phyloP scores from a whole-genome alignment of 30 jellyfish, hydroid and myxozoan genomes.

The Mastigias papua region DNA sequence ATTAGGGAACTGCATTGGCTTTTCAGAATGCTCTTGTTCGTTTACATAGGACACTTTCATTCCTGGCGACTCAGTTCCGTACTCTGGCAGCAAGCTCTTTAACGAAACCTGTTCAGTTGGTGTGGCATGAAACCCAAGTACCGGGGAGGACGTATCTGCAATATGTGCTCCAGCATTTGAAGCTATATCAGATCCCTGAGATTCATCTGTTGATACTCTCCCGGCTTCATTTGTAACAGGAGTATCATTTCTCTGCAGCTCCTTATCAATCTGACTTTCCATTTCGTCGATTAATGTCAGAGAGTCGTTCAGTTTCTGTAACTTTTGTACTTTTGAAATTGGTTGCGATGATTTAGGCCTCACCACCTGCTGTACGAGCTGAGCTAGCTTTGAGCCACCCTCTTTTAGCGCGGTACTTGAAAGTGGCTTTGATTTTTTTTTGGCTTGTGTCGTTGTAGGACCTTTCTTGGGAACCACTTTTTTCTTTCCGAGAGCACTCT shows the following conservation, averaged over 20 bases:
- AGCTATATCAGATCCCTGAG: neutral
- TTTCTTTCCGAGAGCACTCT: neutral
- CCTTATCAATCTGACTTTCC: slow-evolving; percentile 71
- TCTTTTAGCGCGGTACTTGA: slow-evolving; percentile 4
- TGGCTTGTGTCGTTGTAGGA: neutral
- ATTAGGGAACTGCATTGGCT: neutral
- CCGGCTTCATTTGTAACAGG: slow-evolving; percentile 39
- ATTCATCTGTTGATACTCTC: neutral
- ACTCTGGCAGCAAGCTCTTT: slow-evolving; percentile 72
- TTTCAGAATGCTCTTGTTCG: neutral
- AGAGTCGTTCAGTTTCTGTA: slow-evolving; percentile 51
- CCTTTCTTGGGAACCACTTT: neutral
- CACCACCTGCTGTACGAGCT: slow-evolving; percentile 24
- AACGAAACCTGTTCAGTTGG: slow-evolving; percentile 46
- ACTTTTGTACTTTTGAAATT: slow-evolving; percentile 5
- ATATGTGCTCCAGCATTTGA: neutral
- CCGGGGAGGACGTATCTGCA: neutral
- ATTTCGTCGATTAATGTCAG: slow-evolving; percentile 62
- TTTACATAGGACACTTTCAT: slow-evolving; percentile 3
- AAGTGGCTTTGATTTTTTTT: neutral
- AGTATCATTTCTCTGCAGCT: slow-evolving; percentile 32
- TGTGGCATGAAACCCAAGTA: neutral
- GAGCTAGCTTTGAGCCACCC: slow-evolving; percentile 38
- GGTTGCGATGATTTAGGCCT: neutral
- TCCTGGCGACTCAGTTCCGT: slow-evolving; percentile 61